Conservation (phyloP, 2,797 vertebrate genomes). For the Typhlichthys subterraneus region DNA sequence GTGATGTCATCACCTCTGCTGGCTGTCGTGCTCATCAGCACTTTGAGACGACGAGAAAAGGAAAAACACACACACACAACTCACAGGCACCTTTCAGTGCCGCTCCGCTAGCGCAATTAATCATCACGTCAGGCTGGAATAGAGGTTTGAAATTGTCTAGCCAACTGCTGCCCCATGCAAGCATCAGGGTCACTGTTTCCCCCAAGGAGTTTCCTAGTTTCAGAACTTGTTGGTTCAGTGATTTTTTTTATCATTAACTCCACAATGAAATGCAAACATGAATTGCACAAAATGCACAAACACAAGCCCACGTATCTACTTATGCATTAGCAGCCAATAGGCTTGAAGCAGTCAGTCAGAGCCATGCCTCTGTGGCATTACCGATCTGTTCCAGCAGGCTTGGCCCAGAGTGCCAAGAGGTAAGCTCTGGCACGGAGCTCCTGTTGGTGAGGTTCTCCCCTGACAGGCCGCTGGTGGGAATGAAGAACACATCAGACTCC, state of each 20-base stretch:
- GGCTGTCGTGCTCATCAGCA: not conserved
- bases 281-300: too few relatives aligned
- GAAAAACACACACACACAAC: not conserved
- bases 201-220: too few relatives aligned
- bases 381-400: constrained; percentile 96
- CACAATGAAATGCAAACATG: too few relatives aligned
- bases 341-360: not conserved
- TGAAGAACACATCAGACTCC: constrained; percentile 94
- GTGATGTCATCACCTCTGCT: not conserved
- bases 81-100: too few relatives aligned
- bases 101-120: too few relatives aligned
- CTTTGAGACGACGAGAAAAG: not conserved
- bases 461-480: constrained; percentile 94
- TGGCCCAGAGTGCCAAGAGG: constrained; percentile 89
- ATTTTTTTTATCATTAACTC: too few relatives aligned
- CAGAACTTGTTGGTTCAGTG: too few relatives aligned
- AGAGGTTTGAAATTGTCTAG: too few relatives aligned
- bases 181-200: too few relatives aligned
- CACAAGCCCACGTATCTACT: too few relatives aligned
- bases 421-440: constrained; percentile 83
- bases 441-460: constrained; percentile 90
- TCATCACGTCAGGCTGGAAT: too few relatives aligned
- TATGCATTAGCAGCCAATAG: constrained; percentile 12
- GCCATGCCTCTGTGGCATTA: constrained; percentile 51
- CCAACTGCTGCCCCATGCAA: too few relatives aligned